Percentiles rank a stretch among this genome's conserved stretches.
phyloP scores from a whole-genome alignment of 2,797 vertebrate species.

The Neosilurus hyrtlii region DNA sequence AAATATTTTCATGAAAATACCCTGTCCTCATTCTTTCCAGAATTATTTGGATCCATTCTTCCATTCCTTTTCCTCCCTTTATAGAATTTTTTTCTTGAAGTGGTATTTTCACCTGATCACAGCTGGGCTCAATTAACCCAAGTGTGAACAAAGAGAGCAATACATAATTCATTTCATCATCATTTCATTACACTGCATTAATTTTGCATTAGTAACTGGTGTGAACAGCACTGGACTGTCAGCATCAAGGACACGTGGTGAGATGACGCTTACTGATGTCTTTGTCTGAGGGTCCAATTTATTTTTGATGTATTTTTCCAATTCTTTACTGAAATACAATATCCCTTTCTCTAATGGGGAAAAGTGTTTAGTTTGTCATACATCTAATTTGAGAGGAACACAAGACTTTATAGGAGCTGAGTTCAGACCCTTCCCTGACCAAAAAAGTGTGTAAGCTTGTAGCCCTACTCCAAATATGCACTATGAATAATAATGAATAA shows the following conservation, averaged over 20 bases:
- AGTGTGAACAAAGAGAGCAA: neutral
- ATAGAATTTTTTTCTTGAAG: neutral
- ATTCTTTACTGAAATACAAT: neutral
- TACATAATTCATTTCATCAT: conserved; percentile 15
- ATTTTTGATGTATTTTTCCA: neutral
- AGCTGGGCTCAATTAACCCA: neutral
- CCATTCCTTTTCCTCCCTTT: neutral
- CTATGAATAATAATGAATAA: too few species aligned
- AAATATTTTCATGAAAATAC: conserved; percentile 22
- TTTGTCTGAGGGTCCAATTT: conserved; percentile 11
- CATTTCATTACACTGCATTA: neutral
- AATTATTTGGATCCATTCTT: conserved; percentile 34
- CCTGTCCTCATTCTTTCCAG: conserved; percentile 33
- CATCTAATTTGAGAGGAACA: neutral
- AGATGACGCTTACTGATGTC: neutral
- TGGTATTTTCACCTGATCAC: conserved; percentile 15
- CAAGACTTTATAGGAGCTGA: neutral
- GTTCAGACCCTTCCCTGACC: neutral
- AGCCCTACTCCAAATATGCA: neutral
- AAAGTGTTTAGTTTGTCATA: neutral
- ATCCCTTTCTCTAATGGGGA: neutral
- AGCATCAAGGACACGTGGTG: neutral
- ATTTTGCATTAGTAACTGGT: conserved; percentile 8
- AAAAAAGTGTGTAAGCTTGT: neutral
- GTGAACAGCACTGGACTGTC: conserved; percentile 9